phyloP scores from a whole-genome alignment of 2,113 vertebrate genomes.

The Colistium nudipinnis region DNA sequence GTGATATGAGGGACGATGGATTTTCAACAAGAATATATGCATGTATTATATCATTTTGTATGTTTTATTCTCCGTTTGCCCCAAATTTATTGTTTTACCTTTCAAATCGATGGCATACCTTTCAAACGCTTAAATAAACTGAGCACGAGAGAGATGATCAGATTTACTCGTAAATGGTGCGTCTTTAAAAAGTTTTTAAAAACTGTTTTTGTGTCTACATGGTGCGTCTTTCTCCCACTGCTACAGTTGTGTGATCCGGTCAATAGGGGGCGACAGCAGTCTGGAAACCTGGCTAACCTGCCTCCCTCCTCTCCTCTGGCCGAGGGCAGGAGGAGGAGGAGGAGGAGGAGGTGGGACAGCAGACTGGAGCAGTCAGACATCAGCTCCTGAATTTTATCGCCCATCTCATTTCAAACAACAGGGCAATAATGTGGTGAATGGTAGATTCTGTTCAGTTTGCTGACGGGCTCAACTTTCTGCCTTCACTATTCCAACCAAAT shows the following conservation, averaged over 20 bases:
- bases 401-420: slow-evolving; percentile 53
- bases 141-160: no score
- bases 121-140: no score
- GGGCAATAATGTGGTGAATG: slow-evolving; percentile 43
- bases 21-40: neutral
- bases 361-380: slow-evolving; percentile 54
- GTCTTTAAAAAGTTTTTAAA: slow-evolving; percentile 6
- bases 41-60: neutral
- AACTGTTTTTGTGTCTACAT: no score
- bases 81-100: neutral
- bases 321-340: neutral
- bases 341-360: neutral
- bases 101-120: no score
- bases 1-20: accelerated
- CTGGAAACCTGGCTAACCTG: slow-evolving; percentile 75
- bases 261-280: slow-evolving; percentile 87
- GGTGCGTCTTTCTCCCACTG: neutral
- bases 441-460: slow-evolving; percentile 45
- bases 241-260: slow-evolving; percentile 33
- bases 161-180: no score
- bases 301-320: neutral
- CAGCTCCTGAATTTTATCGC: slow-evolving; percentile 62
- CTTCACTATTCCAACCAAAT: slow-evolving; percentile 15
- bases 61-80: neutral
- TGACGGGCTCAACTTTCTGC: slow-evolving; percentile 35